Percentiles rank a stretch among this genome's conserved stretches.
Conservation (phyloP, 2,888 invertebrate species). For the Himalopsyche kuldschensis region DNA sequence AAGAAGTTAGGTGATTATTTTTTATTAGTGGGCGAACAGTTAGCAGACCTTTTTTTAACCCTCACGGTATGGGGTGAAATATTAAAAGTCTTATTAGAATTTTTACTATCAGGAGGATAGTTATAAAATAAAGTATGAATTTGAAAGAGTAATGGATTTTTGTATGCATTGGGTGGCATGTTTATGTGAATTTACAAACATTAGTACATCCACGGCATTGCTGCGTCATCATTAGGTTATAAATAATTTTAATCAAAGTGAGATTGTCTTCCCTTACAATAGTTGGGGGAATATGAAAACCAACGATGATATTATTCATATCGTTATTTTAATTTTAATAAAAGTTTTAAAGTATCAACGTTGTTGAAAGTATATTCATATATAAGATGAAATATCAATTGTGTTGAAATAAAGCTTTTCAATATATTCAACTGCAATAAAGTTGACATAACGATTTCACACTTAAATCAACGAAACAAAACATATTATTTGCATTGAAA, state of each 20-base stretch:
- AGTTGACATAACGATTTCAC: too few species aligned
- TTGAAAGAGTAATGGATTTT: slow-evolving; percentile 32
- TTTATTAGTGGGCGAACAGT: background rate
- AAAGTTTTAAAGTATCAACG: background rate
- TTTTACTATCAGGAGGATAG: slow-evolving; percentile 34
- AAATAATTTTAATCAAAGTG: slow-evolving; percentile 19
- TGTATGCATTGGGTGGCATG: slow-evolving; percentile 5
- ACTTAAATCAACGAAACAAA: too few species aligned
- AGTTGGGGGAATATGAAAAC: background rate
- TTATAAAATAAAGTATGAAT: slow-evolving; percentile 19
- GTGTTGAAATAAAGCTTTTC: too few species aligned
- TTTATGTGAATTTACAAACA: slow-evolving; percentile 7
- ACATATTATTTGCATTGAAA: too few species aligned
- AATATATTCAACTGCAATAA: too few species aligned
- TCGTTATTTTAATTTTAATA: background rate
- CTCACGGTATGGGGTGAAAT: slow-evolving; percentile 28
- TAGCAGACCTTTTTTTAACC: background rate
- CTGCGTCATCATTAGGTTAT: slow-evolving; percentile 26
- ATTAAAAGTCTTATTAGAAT: slow-evolving; percentile 40
- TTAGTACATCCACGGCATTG: slow-evolving; percentile 6
- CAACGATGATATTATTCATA: background rate
- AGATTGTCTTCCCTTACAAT: background rate
- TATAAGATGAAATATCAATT: background rate
- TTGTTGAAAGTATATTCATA: background rate
- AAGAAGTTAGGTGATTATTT: background rate